Percentiles rank a stretch among this genome's conserved stretches.
phyloP scores from a whole-genome alignment of 1,140 invertebrate genomes.

The Lordiphosa stackelbergi region DNA sequence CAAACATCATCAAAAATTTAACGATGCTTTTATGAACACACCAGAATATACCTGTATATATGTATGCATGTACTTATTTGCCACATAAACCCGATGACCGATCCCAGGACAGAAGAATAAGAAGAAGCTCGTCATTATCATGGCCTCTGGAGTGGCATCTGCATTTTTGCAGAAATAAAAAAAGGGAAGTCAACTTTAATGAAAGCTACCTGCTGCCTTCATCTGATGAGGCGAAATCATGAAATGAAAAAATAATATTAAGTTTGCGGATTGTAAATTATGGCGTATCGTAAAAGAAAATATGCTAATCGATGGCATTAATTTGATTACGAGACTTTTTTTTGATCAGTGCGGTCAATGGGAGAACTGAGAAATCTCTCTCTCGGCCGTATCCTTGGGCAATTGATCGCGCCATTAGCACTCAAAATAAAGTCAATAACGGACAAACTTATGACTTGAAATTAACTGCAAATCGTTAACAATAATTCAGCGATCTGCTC shows the following conservation, averaged over 20 bases:
- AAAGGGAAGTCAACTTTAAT: conserved; percentile 19
- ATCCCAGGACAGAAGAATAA: neutral
- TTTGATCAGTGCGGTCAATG: conserved; percentile 19
- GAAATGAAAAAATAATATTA: conserved; percentile 64
- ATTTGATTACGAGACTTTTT: conserved; percentile 54
- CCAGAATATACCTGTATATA: conserved; percentile 35
- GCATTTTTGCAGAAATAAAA: conserved; percentile 14
- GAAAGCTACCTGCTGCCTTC: conserved; percentile 36
- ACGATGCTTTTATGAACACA: conserved; percentile 61
- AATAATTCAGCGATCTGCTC: conserved; percentile 52
- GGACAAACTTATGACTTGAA: conserved; percentile 39
- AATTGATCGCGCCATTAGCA: conserved; percentile 60
- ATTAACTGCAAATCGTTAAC: conserved; percentile 72
- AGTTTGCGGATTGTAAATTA: conserved; percentile 63
- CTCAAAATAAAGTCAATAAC: conserved; percentile 62
- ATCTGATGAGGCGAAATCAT: conserved; percentile 62
- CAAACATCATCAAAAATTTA: conserved; percentile 69
- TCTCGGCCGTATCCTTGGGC: conserved; percentile 18
- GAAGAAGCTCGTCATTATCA: too few species aligned
- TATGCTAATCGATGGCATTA: conserved; percentile 72
- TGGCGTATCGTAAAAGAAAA: conserved; percentile 61
- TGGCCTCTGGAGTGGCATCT: conserved; percentile 23
- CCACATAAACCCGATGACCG: conserved; percentile 67
- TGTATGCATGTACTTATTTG: conserved; percentile 61
- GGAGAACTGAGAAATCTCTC: neutral